These are phyloP conservation scores for Corythaixoides concolor DNA, from an alignment of 2,113 vertebrate species.

Conservation along the genomic window DNA sequence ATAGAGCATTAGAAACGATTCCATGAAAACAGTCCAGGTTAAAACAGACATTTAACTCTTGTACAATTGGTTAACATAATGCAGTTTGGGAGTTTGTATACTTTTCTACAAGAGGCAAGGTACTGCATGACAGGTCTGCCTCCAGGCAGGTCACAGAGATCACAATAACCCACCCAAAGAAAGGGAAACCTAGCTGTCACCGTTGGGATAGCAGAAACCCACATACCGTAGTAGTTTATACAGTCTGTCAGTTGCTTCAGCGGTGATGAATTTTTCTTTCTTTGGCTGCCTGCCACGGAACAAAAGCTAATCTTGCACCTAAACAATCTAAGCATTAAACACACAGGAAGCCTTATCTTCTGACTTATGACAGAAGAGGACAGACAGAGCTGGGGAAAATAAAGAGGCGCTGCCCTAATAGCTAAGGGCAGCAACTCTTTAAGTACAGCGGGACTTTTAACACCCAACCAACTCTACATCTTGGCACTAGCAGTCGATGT, in stretches of 20 bases:
- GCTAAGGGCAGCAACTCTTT: slow-evolving; percentile 49
- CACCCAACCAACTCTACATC: slow-evolving; percentile 17
- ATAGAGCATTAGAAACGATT: not conserved
- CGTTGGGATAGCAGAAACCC: not conserved
- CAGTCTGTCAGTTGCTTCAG: slow-evolving; percentile 36
- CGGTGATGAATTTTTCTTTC: slow-evolving; percentile 29
- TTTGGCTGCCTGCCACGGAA: slow-evolving; percentile 55
- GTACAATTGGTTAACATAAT: not conserved
- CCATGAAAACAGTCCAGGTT: not conserved
- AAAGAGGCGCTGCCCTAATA: slow-evolving; percentile 12
- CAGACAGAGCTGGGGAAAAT: slow-evolving; percentile 42
- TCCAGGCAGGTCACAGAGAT: slow-evolving; percentile 30
- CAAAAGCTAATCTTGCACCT: slow-evolving; percentile 61
- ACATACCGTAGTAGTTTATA: slow-evolving; percentile 19
- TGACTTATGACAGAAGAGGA: slow-evolving; percentile 46
- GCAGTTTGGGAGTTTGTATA: not conserved
- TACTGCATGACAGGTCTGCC: not conserved
- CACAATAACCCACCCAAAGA: slow-evolving; percentile 1
- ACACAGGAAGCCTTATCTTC: slow-evolving; percentile 63
- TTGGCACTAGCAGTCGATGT: not conserved
- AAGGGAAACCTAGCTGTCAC: slow-evolving; percentile 12
- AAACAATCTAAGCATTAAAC: slow-evolving; percentile 52
- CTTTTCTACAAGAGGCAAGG: not conserved
- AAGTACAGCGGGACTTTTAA: slow-evolving; percentile 50
- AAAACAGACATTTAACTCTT: not conserved